These are phyloP conservation scores for Oriolus oriolus DNA, from an alignment of 2,113 vertebrate species.

Conservation along the genomic window DNA sequence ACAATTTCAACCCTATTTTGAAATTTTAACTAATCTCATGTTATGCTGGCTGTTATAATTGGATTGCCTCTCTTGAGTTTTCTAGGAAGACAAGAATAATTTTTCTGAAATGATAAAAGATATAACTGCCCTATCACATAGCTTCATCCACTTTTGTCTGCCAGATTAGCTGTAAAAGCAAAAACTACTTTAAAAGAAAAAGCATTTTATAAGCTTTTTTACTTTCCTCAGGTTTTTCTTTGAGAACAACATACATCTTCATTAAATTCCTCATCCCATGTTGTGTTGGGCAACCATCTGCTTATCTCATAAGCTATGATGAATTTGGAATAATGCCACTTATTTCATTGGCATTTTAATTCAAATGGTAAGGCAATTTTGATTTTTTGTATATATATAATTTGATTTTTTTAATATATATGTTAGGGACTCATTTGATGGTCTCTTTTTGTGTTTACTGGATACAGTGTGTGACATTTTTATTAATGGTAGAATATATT, in stretches of 20 bases:
- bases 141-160: neutral
- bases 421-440: neutral
- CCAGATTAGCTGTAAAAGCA: neutral
- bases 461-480: rapidly evolving
- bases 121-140: neutral
- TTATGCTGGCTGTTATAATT: neutral
- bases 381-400: neutral
- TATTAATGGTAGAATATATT: neutral
- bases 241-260: neutral
- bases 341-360: neutral
- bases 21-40: neutral
- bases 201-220: neutral
- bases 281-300: neutral
- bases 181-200: neutral
- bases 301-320: neutral
- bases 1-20: neutral
- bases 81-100: neutral
- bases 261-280: neutral
- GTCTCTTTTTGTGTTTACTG: neutral
- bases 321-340: neutral
- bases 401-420: neutral
- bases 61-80: neutral
- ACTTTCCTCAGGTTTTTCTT: neutral
- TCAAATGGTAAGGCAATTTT: neutral
- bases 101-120: neutral